phyloP scores from a whole-genome alignment of 2,888 invertebrate genomes.

The Galerucella nymphaeae region DNA sequence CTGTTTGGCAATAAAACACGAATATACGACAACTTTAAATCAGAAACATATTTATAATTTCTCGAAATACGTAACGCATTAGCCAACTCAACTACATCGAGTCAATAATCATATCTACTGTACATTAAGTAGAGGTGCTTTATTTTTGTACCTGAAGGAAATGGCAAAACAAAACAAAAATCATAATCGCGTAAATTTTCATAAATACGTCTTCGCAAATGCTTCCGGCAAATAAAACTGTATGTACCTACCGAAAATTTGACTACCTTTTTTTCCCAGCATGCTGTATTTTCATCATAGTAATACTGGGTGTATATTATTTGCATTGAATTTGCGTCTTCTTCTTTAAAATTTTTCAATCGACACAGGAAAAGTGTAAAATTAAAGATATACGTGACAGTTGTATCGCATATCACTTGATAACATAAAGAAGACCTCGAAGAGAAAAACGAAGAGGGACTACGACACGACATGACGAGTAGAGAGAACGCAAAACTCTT shows the following conservation, averaged over 20 bases:
- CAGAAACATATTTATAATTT: slow-evolving; percentile 43
- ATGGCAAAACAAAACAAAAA: too few species aligned
- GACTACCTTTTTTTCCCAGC: too few species aligned
- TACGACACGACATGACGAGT: slow-evolving; percentile 13
- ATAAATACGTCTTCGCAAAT: too few species aligned
- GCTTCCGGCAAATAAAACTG: too few species aligned
- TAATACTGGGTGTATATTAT: too few species aligned
- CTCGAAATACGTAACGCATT: slow-evolving; percentile 26
- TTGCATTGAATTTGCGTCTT: too few species aligned
- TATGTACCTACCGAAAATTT: too few species aligned
- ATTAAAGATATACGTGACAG: slow-evolving; percentile 25
- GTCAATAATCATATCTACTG: slow-evolving; percentile 23
- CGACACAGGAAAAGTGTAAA: not conserved
- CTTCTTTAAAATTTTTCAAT: not conserved
- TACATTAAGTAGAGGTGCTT: not conserved
- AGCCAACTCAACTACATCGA: not conserved
- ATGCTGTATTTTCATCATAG: too few species aligned
- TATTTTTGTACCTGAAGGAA: not conserved
- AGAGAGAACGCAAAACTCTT: slow-evolving; percentile 35
- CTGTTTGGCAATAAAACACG: slow-evolving; percentile 45
- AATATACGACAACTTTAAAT: slow-evolving; percentile 42
- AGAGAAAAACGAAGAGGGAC: slow-evolving; percentile 23
- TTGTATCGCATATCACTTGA: slow-evolving; percentile 16
- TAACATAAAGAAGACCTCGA: slow-evolving; percentile 33
- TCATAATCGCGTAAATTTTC: too few species aligned